Evolutionary conservation across 2,888 invertebrate genomes (phyloP).

Genomic region (Hartigia nigra): DNA sequence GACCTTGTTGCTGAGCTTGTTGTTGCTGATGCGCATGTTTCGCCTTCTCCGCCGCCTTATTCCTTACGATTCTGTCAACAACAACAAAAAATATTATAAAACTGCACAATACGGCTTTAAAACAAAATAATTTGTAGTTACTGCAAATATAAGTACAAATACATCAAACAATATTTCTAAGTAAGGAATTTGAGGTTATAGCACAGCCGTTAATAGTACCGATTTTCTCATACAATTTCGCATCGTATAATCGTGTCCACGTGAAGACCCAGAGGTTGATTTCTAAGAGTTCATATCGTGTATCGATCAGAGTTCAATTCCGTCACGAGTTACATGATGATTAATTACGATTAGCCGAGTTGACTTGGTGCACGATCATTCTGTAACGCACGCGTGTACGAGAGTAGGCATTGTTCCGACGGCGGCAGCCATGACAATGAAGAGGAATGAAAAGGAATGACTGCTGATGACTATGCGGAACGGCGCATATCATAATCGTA

Average conservation of each 20-base stretch:
- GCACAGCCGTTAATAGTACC: background rate
- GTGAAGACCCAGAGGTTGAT: background rate
- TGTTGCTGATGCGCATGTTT: conserved; percentile 89
- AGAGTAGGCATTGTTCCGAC: conserved; percentile 19
- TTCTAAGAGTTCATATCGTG: background rate
- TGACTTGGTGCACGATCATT: conserved; percentile 28
- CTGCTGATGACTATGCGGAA: conserved; percentile 36
- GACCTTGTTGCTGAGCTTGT: conserved; percentile 73
- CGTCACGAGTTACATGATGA: conserved; percentile 36
- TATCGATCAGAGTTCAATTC: conserved; percentile 12
- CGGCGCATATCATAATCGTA: conserved; percentile 38
- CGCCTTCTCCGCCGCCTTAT: conserved; percentile 97
- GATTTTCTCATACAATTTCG: background rate
- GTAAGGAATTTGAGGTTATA: background rate
- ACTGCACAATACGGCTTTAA: no score
- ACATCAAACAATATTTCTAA: background rate
- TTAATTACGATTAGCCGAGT: conserved; percentile 51
- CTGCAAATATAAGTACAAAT: no score
- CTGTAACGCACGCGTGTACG: conserved; percentile 21
- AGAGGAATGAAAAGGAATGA: background rate
- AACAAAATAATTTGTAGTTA: background rate
- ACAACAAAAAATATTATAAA: background rate
- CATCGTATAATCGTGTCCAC: background rate
- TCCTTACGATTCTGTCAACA: conserved; percentile 86
- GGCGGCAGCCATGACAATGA: background rate